Base-by-base conservation (phyloP, 2,797 vertebrate genomes). In the Amblyopsis hoosieri region DNA sequence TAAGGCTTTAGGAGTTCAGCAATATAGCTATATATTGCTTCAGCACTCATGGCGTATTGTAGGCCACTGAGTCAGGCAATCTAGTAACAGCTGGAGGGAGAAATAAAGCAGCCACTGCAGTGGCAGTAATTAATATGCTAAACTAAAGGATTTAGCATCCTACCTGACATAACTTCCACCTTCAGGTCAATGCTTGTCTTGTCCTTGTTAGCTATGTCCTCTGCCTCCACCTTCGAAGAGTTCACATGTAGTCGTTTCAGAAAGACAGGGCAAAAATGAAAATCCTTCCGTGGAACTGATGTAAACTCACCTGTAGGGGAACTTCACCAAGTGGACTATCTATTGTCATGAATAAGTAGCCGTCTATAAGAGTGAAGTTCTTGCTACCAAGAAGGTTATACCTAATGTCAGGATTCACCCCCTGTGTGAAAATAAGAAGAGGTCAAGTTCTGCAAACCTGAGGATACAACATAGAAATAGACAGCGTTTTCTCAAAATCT, bases 401-500 rank as follows among this genome's bases (percentile, higher is more conserved):
- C 4, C 4, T 33, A 0, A 96, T 79, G 66, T 87, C 1, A 15
- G 94, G 94, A 85, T 96, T 97, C 46, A 89, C 0, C n/a, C 88
- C 90, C 96, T 96, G 85, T 59, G 86, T 72, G 62, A 56, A 50
- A 42, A 67, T 12, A 67, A 19, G 63, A 42, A 67, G 46, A 61
- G 13, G 33, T 49, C 17, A 52, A 14, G 23, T 23, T 11, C 42
- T 54, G 50, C 23, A 12, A 19, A 46, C 45, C 42, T 23, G 54
- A 12, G 54, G 33, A 15, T 2, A 23, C 11, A 54, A 29, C 19
- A 10, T 6, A 14, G 3, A 3, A 14, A 51, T 14, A 14, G 52
- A 29, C 51, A 53, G 23, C 4, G 15, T 53, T 10, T 29, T 29
- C 7, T 29, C 12, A 11, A 12, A 1, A 13, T 31, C 15, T 8